Evolutionary conservation across 2,113 vertebrate genomes (phyloP).

Genomic region (Sander vitreus): DNA sequence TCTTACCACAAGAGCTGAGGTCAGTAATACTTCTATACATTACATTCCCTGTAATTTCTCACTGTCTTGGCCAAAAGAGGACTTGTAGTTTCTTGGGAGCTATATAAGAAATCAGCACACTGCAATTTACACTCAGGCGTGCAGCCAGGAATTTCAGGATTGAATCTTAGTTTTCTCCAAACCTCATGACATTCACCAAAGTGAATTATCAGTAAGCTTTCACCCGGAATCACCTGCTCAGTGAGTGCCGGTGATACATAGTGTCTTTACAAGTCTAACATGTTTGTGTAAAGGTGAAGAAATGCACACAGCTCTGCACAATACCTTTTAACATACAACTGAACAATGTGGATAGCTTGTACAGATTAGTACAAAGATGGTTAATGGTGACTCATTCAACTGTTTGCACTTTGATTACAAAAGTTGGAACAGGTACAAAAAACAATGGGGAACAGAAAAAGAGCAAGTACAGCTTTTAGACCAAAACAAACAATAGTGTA

Average conservation of each 20-base stretch:
- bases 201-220: background rate
- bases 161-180: background rate
- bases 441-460: background rate
- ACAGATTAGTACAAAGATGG: background rate
- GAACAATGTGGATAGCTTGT: background rate
- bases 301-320: background rate
- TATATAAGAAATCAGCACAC: conserved; percentile 6
- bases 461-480: background rate
- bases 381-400: background rate
- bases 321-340: background rate
- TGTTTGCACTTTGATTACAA: background rate
- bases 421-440: background rate
- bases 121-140: background rate
- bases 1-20: conserved; percentile 15
- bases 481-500: too few species aligned
- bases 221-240: background rate
- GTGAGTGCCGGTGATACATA: background rate
- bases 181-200: background rate
- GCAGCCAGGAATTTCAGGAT: background rate
- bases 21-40: conserved; percentile 27
- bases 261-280: background rate
- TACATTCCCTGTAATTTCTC: conserved; percentile 53
- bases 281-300: background rate
- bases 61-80: background rate
- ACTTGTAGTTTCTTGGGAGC: conserved; percentile 7